Evolutionary conservation across 2,888 invertebrate species (phyloP).

Genomic region (Arctia plantaginis): DNA sequence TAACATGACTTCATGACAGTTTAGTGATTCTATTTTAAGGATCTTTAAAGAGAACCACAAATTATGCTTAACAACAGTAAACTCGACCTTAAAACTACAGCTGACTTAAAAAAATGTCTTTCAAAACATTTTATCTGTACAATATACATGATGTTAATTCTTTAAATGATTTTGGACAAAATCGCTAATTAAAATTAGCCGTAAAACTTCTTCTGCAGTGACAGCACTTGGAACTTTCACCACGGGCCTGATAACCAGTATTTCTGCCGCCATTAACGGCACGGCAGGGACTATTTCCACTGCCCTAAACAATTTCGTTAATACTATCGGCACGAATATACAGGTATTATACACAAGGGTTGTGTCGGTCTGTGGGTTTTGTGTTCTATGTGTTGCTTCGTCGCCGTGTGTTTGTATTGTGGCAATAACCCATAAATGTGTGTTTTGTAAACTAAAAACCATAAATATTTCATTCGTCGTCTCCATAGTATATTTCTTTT

Average conservation of each 20-base stretch:
- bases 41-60: not conserved
- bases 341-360: conserved; percentile 64
- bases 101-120: too few relatives aligned
- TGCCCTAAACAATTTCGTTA: conserved; percentile 75
- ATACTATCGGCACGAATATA: conserved; percentile 76
- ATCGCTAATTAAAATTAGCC: not conserved
- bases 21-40: not conserved
- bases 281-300: conserved; percentile 65
- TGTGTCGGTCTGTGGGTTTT: conserved; percentile 3
- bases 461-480: not conserved
- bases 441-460: conserved; percentile 4
- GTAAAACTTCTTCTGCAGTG: conserved; percentile 60
- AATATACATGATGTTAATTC: not conserved
- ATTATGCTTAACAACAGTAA: too few relatives aligned
- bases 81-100: too few relatives aligned
- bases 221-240: conserved; percentile 74
- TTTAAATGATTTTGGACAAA: not conserved
- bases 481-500: not conserved
- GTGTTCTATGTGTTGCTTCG: conserved; percentile 8
- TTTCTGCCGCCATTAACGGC: conserved; percentile 73
- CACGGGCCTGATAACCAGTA: conserved; percentile 73
- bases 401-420: not conserved
- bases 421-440: not conserved
- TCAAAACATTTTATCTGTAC: not conserved
- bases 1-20: not conserved